Evolutionary conservation across 2,113 vertebrate genomes (phyloP), one percentile per base, ranked within the genome.

Genomic region (Loxodonta africana): DNA sequence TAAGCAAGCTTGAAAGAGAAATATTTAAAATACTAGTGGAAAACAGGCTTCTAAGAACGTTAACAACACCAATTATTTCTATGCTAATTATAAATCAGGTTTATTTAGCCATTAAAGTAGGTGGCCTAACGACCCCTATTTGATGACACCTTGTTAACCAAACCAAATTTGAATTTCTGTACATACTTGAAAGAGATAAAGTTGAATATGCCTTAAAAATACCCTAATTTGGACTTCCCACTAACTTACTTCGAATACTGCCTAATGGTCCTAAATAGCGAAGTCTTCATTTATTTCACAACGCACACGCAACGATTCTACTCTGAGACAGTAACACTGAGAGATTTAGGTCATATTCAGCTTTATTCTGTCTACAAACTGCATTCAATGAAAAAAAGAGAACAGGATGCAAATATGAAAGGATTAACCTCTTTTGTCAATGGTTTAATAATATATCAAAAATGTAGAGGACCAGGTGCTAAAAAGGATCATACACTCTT

Each of bases 1-100:
- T 3, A 60, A 6, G 53, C 21, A 14, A 41, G 17, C 37, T 25
- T 33, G 11, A 26, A 2, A 62, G 48, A 84, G 30, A 57, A 26
- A 37, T 30, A 30, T 1, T 33, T 23, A 30, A 67, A 81, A 14
- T 20, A 3, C 5, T 4, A 14, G 57, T 15, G 37, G 48, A 23
- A 53, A 48, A 26, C 65, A 23, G 23, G 30, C 48, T 20, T 51
- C 77, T 7, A 0, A 6, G 28, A 44, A 3, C 63, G 3, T 2
- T 0, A 18, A 18, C 73, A 23, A n/a, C 28, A 65, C 37, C 18
- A 4, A 12, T 10, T 12, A 1, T 0, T 9, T 1, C 2, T 15
- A 2, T 7, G 15, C 18, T 25, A 1, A 25, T 7, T 2, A 18
- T 0, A 7, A 30, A 11, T 71, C n/a, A 15, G 77, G 87, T 9